phyloP scores from a whole-genome alignment of 2,888 invertebrate genomes.

The Listrodromus nycthemerus region DNA sequence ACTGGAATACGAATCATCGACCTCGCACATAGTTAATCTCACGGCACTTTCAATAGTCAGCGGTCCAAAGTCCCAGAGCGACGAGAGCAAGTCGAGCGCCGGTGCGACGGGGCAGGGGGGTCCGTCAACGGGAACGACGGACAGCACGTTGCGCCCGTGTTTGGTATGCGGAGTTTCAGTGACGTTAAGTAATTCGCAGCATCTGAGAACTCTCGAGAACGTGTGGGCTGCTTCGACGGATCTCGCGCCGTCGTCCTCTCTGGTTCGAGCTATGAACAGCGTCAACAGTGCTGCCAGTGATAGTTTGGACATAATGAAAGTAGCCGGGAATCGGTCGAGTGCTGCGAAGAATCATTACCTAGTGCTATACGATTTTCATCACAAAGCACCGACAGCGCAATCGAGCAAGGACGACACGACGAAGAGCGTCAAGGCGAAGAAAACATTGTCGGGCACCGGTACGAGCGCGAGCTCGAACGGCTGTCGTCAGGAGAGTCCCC shows the following conservation, averaged over 20 bases:
- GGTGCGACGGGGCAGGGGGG: constrained; percentile 66
- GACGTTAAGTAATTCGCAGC: constrained; percentile 75
- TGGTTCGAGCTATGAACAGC: constrained; percentile 92
- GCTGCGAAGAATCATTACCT: constrained; percentile 85
- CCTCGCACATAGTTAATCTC: constrained; percentile 81
- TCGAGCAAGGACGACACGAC: constrained; percentile 82
- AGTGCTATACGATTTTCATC: constrained; percentile 90
- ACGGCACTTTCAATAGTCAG: constrained; percentile 85
- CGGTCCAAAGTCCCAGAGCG: constrained; percentile 71
- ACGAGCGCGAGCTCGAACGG: constrained; percentile 85
- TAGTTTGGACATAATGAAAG: constrained; percentile 85
- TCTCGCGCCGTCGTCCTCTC: constrained; percentile 81
- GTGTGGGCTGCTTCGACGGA: constrained; percentile 82
- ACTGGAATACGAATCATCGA: constrained; percentile 76
- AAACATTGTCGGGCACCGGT: constrained; percentile 85
- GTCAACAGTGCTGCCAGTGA: constrained; percentile 88
- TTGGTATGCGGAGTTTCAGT: constrained; percentile 86
- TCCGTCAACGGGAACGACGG: constrained; percentile 67
- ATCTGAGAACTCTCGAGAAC: constrained; percentile 80
- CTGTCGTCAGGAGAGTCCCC: constrained; percentile 82
- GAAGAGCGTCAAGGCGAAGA: constrained; percentile 84
- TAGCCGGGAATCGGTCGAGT: constrained; percentile 80
- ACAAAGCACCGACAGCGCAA: constrained; percentile 86
- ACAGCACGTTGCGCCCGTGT: constrained; percentile 83
- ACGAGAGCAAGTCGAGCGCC: constrained; percentile 66